Conservation (phyloP, 2,888 invertebrate genomes). For the Colostygia pectinataria region DNA sequence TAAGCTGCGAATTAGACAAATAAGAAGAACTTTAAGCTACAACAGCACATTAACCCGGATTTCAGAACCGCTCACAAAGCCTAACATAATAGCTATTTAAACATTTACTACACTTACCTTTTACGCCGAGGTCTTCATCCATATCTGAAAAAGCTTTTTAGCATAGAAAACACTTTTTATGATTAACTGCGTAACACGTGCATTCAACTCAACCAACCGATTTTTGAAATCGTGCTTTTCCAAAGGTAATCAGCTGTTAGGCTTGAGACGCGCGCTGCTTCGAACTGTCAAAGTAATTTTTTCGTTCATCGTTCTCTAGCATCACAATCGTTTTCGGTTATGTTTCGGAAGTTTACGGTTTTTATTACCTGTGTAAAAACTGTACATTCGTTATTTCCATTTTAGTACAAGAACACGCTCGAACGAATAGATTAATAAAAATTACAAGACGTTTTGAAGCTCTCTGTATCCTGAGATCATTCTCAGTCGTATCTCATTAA, state of each 20-base stretch:
- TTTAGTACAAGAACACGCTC: too few relatives aligned
- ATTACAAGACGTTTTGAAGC: too few relatives aligned
- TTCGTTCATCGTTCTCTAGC: constrained; percentile 36
- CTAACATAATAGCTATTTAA: background rate
- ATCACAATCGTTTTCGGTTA: constrained; percentile 49
- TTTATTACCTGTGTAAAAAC: constrained; percentile 8
- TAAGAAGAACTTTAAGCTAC: background rate
- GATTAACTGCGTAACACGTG: constrained; percentile 59
- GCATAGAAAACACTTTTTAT: constrained; percentile 30
- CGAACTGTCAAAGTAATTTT: constrained; percentile 65
- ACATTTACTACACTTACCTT: constrained; percentile 50
- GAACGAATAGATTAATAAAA: too few relatives aligned
- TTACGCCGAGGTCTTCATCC: constrained; percentile 64
- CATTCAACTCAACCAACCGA: constrained; percentile 43
- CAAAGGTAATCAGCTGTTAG: constrained; percentile 71
- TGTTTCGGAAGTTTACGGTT: constrained; percentile 15
- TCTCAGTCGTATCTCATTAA: too few relatives aligned
- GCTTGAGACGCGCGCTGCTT: constrained; percentile 51
- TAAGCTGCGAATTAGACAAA: too few relatives aligned
- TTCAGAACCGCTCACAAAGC: constrained; percentile 1
- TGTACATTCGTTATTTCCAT: too few relatives aligned
- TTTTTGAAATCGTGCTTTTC: constrained; percentile 55
- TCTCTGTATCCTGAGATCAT: too few relatives aligned
- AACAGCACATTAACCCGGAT: too few relatives aligned
- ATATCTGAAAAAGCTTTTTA: constrained; percentile 40